Evolutionary conservation across 2,113 vertebrate genomes (phyloP).

Genomic region (Marcusenius ussheri): DNA sequence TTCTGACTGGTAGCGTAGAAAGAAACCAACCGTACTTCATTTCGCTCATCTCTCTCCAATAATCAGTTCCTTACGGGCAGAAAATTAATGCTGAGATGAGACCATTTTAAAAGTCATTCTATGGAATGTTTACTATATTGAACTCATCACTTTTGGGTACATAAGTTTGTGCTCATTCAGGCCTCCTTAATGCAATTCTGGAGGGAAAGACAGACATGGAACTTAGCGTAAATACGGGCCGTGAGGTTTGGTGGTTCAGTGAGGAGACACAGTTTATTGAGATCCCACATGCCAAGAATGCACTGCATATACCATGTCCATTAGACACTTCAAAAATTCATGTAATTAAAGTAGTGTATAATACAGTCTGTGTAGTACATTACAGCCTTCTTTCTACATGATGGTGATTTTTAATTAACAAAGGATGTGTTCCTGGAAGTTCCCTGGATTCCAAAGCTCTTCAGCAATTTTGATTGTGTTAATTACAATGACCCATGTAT

Average conservation of each 20-base stretch:
- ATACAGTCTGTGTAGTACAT: not conserved
- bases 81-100: not conserved
- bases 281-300: not conserved
- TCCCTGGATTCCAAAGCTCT: not conserved
- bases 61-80: not conserved
- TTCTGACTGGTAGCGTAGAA: not conserved
- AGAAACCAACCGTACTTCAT: not conserved
- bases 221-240: not conserved
- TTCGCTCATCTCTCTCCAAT: not conserved
- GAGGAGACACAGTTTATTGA: not conserved
- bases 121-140: not conserved
- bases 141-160: not conserved
- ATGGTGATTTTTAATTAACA: not conserved
- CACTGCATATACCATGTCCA: not conserved
- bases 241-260: not conserved
- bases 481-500: not conserved
- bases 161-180: not conserved
- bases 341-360: not conserved
- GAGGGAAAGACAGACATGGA: not conserved
- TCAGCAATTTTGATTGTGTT: not conserved
- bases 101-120: not conserved
- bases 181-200: not conserved
- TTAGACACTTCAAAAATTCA: not conserved
- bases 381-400: not conserved
- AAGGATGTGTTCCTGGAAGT: not conserved